These are phyloP conservation scores for Halocaridina rubra DNA, from an alignment of 2,888 invertebrate species.

Conservation along the genomic window DNA sequence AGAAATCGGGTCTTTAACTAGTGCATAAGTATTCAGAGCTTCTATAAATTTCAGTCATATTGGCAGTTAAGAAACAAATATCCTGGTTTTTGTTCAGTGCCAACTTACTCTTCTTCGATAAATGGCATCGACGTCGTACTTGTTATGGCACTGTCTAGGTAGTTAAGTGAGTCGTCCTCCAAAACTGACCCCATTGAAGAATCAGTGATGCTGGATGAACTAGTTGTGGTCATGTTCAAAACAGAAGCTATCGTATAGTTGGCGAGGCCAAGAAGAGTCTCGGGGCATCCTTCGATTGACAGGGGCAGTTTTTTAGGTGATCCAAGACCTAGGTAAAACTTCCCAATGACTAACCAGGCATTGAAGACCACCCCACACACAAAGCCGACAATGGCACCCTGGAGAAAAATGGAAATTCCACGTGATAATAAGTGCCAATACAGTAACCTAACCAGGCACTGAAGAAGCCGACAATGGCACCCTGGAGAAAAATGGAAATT, in stretches of 20 bases:
- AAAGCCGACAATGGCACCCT: neutral
- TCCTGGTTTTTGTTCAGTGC: no score
- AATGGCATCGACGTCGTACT: neutral
- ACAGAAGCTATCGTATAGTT: neutral
- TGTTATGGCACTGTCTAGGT: neutral
- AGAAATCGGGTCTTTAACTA: no score
- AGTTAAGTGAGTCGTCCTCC: neutral
- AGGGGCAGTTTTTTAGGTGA: neutral
- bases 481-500: no score
- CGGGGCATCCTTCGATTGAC: neutral
- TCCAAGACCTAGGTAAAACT: neutral
- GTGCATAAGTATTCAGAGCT: no score
- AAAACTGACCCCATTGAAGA: no score
- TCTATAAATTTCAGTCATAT: no score
- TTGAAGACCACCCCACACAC: neutral
- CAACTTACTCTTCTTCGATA: neutral
- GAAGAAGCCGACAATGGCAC: neutral
- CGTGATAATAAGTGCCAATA: no score
- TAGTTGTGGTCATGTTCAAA: neutral
- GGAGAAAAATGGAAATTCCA: no score
- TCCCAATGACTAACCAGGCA: neutral
- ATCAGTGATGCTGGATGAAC: no score
- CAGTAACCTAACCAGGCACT: neutral
- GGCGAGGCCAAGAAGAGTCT: neutral
- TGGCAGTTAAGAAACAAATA: no score